phyloP scores from a whole-genome alignment of 2,888 invertebrate genomes.

The Euspilapteryx auroguttella region DNA sequence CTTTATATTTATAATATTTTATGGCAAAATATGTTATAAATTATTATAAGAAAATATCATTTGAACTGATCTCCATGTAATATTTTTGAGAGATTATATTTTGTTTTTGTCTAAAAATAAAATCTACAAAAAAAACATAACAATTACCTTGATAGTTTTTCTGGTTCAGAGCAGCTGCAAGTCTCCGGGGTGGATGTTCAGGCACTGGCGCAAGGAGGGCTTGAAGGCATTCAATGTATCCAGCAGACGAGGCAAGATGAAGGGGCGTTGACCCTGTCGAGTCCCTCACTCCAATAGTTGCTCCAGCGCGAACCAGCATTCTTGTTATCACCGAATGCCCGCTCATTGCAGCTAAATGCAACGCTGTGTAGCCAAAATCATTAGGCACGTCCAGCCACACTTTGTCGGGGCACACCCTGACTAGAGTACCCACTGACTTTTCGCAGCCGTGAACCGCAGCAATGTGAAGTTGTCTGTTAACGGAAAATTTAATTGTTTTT shows the following conservation, averaged over 20 bases:
- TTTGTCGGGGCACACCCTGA: slow-evolving; percentile 76
- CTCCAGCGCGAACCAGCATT: slow-evolving; percentile 80
- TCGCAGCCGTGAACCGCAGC: slow-evolving; percentile 77
- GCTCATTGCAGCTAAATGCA: slow-evolving; percentile 86
- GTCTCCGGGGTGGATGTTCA: slow-evolving; percentile 28
- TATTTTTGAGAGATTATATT: too few relatives aligned
- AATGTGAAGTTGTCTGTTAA: slow-evolving; percentile 79
- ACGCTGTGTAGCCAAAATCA: slow-evolving; percentile 76
- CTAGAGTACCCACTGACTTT: slow-evolving; percentile 73
- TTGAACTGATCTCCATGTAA: too few relatives aligned
- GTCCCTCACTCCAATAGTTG: slow-evolving; percentile 68
- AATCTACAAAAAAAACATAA: too few relatives aligned
- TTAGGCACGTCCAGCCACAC: slow-evolving; percentile 79
- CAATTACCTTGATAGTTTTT: slow-evolving; percentile 84
- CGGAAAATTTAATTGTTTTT: slow-evolving; percentile 9
- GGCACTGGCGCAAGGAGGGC: slow-evolving; percentile 71
- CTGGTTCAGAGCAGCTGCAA: slow-evolving; percentile 69
- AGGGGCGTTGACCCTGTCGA: slow-evolving; percentile 82
- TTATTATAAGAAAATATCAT: too few relatives aligned
- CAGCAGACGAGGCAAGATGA: slow-evolving; percentile 77
- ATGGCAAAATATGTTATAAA: too few relatives aligned
- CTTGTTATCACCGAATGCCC: slow-evolving; percentile 74
- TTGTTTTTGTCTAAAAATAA: too few relatives aligned
- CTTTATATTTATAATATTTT: too few relatives aligned
- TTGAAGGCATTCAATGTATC: slow-evolving; percentile 70